Conservation (phyloP, 2,797 vertebrate genomes). For the Erethizon dorsatum region DNA sequence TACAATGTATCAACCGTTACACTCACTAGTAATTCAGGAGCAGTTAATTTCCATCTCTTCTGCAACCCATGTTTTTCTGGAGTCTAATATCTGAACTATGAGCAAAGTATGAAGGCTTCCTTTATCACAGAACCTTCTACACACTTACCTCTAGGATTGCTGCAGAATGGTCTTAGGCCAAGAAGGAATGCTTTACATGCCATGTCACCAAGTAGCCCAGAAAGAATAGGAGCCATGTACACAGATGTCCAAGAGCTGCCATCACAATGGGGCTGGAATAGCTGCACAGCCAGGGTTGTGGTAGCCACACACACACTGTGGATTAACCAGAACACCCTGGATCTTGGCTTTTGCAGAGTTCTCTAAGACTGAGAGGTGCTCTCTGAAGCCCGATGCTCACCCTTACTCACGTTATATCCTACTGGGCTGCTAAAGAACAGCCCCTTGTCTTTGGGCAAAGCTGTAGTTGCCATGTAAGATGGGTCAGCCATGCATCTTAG, state of each 20-base stretch:
- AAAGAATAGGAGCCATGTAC: not conserved
- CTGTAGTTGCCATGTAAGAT: not conserved
- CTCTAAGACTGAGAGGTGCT: too few relatives aligned
- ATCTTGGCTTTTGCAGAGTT: not conserved
- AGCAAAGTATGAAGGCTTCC: not conserved
- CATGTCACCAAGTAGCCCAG: not conserved
- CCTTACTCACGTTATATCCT: not conserved
- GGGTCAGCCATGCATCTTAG: not conserved
- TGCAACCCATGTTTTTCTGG: not conserved
- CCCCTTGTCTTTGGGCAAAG: not conserved
- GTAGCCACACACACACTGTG: rapidly evolving
- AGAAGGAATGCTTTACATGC: not conserved
- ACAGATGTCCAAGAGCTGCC: not conserved
- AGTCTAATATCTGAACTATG: not conserved
- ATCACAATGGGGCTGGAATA: not conserved
- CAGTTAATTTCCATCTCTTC: not conserved
- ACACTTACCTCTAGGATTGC: not conserved
- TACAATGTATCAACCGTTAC: too few relatives aligned
- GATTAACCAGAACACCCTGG: not conserved
- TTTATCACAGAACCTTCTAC: not conserved
- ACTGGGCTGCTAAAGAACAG: too few relatives aligned
- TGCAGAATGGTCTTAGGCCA: not conserved
- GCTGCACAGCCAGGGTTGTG: not conserved
- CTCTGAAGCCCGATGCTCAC: not conserved
- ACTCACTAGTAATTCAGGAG: not conserved